Evolutionary conservation across 2,797 vertebrate genomes (phyloP).

Genomic region (Epinephelus coioides): DNA sequence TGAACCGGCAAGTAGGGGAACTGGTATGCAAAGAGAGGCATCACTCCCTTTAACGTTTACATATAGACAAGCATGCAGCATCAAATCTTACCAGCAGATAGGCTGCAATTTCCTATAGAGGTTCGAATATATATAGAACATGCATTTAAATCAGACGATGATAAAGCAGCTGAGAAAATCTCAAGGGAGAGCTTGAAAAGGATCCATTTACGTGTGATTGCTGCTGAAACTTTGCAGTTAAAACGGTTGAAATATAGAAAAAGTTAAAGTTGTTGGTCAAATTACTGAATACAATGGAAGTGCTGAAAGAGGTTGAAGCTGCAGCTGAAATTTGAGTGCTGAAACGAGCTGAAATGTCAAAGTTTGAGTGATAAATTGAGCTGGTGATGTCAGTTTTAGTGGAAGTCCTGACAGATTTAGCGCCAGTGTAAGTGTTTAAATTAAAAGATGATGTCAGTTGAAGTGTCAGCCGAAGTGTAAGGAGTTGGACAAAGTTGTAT

Average conservation of each 20-base stretch:
- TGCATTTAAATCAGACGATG: slow-evolving; percentile 33
- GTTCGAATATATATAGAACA: background rate
- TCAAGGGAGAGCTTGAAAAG: background rate
- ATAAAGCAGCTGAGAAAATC: slow-evolving; percentile 2
- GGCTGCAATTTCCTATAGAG: background rate
- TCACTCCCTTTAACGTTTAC: slow-evolving; percentile 9
- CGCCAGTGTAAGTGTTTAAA: background rate
- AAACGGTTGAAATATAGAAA: background rate
- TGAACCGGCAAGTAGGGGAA: slow-evolving; percentile 19
- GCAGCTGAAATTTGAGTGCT: background rate
- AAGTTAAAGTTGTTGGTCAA: background rate
- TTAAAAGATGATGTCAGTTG: background rate
- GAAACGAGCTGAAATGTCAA: background rate
- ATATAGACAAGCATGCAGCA: slow-evolving; percentile 29
- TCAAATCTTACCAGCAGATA: slow-evolving; percentile 30
- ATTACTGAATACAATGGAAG: background rate
- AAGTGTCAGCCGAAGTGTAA: background rate
- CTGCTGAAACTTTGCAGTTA: background rate
- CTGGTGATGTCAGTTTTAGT: background rate
- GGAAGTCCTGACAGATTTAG: slow-evolving; percentile 1
- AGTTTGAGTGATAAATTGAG: background rate
- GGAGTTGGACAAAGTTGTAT: background rate
- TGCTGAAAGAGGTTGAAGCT: background rate
- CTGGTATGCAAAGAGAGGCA: slow-evolving; percentile 38
- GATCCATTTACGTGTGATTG: background rate